A percentile compares a stretch with the other conserved stretches of the same genome.
Conservation (phyloP, 2,888 invertebrate genomes). For the Mesorhabditis spiculigera region DNA sequence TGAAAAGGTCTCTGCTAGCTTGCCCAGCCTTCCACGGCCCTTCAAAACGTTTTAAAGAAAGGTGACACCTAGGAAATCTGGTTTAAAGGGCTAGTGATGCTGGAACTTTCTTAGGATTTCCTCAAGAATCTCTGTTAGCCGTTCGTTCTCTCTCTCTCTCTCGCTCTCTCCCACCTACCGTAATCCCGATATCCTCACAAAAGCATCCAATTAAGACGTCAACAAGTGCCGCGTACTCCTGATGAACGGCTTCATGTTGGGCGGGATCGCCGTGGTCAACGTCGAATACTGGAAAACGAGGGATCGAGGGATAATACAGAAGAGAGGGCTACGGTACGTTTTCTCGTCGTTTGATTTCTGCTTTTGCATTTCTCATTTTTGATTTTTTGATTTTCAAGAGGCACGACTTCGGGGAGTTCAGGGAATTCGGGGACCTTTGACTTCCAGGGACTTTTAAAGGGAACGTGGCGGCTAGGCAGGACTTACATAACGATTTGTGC, state of each 20-base stretch:
- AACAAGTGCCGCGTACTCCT: constrained; percentile 60
- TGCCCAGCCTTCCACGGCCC: neutral
- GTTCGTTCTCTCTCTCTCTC: constrained; percentile 7
- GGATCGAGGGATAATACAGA: neutral
- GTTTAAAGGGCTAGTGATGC: no score
- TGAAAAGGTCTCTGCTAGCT: neutral
- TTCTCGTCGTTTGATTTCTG: constrained; percentile 1
- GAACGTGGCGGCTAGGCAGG: neutral
- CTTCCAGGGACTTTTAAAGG: neutral
- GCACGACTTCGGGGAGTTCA: no score
- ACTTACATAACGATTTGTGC: constrained; percentile 45
- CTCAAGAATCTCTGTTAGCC: neutral
- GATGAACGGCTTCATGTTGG: constrained; percentile 56
- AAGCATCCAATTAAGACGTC: constrained; percentile 42
- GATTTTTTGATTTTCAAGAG: no score
- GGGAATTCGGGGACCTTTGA: no score
- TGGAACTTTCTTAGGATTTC: neutral
- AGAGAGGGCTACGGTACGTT: neutral
- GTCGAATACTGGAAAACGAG: constrained; percentile 61
- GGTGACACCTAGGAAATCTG: no score
- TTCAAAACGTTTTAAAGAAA: no score
- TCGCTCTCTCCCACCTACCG: constrained; percentile 6
- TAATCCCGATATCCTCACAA: constrained; percentile 30
- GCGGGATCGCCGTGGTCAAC: constrained; percentile 58
- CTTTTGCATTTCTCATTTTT: neutral